Evolutionary conservation across 2,113 vertebrate species (phyloP), one percentile per base, ranked within the genome.

Genomic region (Cisticola juncidis): DNA sequence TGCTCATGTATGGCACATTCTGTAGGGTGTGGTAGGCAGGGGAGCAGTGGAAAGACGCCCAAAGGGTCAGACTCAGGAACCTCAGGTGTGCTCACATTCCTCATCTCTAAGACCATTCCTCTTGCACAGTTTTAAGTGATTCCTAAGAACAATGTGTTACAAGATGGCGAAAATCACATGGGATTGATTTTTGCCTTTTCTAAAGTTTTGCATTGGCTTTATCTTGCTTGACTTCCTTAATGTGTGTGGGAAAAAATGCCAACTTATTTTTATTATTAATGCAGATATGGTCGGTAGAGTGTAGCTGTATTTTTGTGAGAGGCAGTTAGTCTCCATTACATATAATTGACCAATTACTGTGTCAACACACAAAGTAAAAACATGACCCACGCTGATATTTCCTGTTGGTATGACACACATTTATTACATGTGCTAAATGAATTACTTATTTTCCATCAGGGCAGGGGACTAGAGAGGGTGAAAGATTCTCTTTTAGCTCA

Each of bases 341-440:
- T 8, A 19, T 95, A 94, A 96, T 90, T 95, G 92, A 65, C 64
- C 93, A 93, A 92, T 94, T 96, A 88, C 56, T 62, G 9, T 84
- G 71, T 88, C 72, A 95, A 90, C 44, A 65, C 33, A 62, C 33
- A 76, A 89, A 96, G 77, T 72, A 72, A 94, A 87, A 95, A 87
- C 73, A 78, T 73, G 80, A 81, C 56, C 87, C 44, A 60, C 9
- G 40, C 81, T 94, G 60, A 48, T 94, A 74, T 68, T 88, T 94
- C 48, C 31, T 86, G 33, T 61, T 81, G 51, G 20, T 81, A 40
- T 86, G 71, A 33, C 57, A 62, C 11, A 35, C 11, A 60, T 88
- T 71, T 93, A 60, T 86, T 86, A 57, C 9, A 45, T 38, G 33
- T 51, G 20, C 31, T 93, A 78, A 90, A 83, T 70, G 6, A 60